Conservation (phyloP, 2,113 vertebrate species). For the Ctenodactylus gundi region DNA sequence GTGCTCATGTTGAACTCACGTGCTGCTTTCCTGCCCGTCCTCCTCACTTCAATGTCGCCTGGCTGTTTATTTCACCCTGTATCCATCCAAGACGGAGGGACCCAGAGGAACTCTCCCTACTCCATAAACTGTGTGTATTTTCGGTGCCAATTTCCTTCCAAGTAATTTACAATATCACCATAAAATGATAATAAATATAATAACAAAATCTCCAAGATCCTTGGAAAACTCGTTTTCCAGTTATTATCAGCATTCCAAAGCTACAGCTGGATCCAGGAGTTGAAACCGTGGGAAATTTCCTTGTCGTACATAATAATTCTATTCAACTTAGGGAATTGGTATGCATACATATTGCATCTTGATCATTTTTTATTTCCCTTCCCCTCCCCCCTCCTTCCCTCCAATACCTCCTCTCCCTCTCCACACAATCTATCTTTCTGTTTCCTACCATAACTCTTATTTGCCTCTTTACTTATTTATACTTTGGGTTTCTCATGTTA, state of each 20-base stretch:
- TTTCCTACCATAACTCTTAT: too few species aligned
- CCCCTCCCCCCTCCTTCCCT: too few species aligned
- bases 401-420: too few species aligned
- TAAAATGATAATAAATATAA: not conserved
- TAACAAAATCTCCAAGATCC: not conserved
- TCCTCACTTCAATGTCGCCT: not conserved
- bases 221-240: not conserved
- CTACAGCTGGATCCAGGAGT: not conserved
- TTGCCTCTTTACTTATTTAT: too few species aligned
- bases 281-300: not conserved
- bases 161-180: not conserved
- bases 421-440: too few species aligned
- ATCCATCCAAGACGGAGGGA: not conserved
- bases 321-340: too few species aligned
- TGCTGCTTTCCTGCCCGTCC: not conserved
- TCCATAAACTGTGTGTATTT: not conserved
- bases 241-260: not conserved
- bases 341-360: too few species aligned
- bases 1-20: not conserved
- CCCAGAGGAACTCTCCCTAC: not conserved
- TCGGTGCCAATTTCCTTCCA: not conserved
- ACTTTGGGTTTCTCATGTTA: too few species aligned
- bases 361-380: too few species aligned
- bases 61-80: not conserved
- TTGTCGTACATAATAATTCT: too few species aligned